phyloP scores from a whole-genome alignment of 2,797 vertebrate species.

The Nyctibius grandis region DNA sequence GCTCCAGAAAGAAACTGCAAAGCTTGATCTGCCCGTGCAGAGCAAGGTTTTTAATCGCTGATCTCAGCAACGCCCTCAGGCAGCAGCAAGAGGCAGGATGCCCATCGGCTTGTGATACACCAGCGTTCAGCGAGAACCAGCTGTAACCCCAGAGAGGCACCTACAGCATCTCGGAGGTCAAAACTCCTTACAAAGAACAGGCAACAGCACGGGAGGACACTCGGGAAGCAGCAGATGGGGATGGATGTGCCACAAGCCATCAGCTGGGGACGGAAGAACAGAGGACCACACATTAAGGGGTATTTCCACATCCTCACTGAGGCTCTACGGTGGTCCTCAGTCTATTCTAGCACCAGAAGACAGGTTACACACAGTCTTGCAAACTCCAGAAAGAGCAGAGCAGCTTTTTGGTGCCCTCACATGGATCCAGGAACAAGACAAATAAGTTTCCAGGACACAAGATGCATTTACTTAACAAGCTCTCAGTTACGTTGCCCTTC shows the following conservation, averaged over 20 bases:
- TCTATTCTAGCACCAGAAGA: no score
- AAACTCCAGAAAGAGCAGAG: no score
- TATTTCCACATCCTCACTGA: not conserved
- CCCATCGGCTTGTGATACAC: accelerated
- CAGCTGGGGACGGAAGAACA: not conserved
- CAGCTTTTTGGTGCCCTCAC: no score
- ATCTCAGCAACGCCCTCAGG: not conserved
- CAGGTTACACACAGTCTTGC: no score
- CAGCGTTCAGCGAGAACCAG: not conserved
- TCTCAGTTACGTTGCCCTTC: no score
- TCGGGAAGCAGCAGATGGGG: accelerated
- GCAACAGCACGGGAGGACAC: not conserved
- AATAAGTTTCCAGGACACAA: no score
- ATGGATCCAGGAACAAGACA: no score
- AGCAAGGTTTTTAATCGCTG: accelerated
- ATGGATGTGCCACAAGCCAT: not conserved
- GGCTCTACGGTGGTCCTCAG: not conserved
- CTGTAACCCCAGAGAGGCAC: not conserved
- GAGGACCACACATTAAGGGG: not conserved
- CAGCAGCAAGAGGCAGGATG: not conserved
- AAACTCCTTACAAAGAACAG: not conserved
- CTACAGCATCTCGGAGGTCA: not conserved
- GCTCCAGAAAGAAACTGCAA: not conserved
- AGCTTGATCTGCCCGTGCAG: accelerated
- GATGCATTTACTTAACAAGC: no score